Evolutionary conservation across 2,113 vertebrate genomes (phyloP), one percentile per base, ranked within the genome.

Genomic region (Alectura lathami): DNA sequence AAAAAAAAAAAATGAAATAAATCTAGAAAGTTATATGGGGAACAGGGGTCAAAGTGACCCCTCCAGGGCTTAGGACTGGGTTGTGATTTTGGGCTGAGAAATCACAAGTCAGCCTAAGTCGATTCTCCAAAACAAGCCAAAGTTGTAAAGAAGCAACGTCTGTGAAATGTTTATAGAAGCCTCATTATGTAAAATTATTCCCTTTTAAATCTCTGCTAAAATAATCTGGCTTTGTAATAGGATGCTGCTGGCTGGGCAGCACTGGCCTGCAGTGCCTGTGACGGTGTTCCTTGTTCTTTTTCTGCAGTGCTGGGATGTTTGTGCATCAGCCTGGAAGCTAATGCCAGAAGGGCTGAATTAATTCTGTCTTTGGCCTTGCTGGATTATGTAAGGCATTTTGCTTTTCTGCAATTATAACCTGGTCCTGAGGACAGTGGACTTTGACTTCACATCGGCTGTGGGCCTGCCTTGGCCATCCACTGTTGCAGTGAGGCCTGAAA

Each of bases 401-500:
- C 13, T 63, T 86, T 75, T 30, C 2, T 4, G 43, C 27, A 38
- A 45, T 85, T 62, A 22, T 38, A 83, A n/a, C 12, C 16, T 43
- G 9, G 4, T 69, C 30, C 22, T 87, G 48, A 63, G 51, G 57
- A 29, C 0, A 45, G n/a, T 4, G 59, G n/a, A 14, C 27, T 75
- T 72, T 53, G 18, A 38, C 51, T 81, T 48, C 64, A 5, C 26
- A 60, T 22, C 17, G 62, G 13, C 63, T 1, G 0, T 3, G 6
- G 23, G 12, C 8, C 17, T 11, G 1, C 27, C 42, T 74, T 51
- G 0, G 0, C 57, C 60, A 57, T 54, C 32, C 2, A 1, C 66
- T 80, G 11, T 23, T 68, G 56, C 42, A 80, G 26, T 1, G 0
- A 62, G 69, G 64, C 38, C 83, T 86, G 38, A 8, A 78, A 70